Percentiles rank a stretch among this genome's conserved stretches.
phyloP scores from a whole-genome alignment of 2,113 vertebrate genomes.

The Tenebrosternarchus preto region DNA sequence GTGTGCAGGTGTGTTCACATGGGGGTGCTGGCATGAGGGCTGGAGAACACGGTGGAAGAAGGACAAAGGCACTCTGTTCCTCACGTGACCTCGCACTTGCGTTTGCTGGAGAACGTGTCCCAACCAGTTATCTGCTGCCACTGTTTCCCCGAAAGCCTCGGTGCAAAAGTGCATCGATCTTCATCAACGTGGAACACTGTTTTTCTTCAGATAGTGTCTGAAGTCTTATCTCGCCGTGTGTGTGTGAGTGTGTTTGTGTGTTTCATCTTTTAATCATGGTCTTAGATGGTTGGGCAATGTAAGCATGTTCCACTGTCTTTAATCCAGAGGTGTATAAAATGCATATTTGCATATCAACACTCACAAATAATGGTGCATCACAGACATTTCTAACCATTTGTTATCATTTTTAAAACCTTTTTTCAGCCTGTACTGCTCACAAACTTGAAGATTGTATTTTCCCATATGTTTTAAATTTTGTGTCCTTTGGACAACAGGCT shows the following conservation, averaged over 20 bases:
- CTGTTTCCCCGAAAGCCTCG: not conserved
- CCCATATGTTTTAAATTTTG: too few relatives aligned
- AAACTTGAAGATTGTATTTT: too few relatives aligned
- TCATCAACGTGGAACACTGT: not conserved
- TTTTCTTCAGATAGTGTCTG: not conserved
- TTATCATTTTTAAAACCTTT: too few relatives aligned
- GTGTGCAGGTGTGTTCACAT: conserved; percentile 16
- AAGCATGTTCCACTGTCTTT: too few relatives aligned
- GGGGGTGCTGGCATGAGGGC: not conserved
- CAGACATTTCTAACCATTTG: too few relatives aligned
- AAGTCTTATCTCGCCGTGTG: not conserved
- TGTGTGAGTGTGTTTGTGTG: not conserved
- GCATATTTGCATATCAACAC: too few relatives aligned
- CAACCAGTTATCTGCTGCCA: conserved; percentile 3
- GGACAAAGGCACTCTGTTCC: not conserved
- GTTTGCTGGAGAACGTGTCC: conserved; percentile 9
- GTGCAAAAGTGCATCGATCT: conserved; percentile 22
- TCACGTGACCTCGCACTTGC: not conserved
- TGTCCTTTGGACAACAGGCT: too few relatives aligned
- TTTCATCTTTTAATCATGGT: not conserved
- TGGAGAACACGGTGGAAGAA: not conserved
- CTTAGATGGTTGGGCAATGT: too few relatives aligned
- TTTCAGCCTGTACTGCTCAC: too few relatives aligned
- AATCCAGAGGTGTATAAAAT: too few relatives aligned
- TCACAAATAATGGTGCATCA: too few relatives aligned